Conservation (phyloP, 2,113 vertebrate genomes). For the Callaeas wilsoni region DNA sequence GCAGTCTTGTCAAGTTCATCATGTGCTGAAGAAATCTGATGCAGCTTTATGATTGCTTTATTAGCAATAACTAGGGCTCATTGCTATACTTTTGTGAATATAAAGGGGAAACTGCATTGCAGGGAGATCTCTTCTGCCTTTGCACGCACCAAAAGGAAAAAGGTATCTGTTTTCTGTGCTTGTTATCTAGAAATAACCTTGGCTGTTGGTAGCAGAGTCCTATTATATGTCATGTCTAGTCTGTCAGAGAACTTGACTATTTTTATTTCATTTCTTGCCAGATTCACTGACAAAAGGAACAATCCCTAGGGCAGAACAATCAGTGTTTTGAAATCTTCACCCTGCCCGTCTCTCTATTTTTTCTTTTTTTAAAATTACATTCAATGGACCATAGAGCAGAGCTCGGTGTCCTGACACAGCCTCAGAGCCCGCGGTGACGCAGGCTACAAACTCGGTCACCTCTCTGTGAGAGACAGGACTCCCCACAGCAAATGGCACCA, state of each 20-base stretch:
- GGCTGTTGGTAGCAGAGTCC: neutral
- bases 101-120: neutral
- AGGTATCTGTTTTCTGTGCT: neutral
- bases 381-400: neutral
- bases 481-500: neutral
- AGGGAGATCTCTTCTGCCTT: neutral
- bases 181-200: neutral
- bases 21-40: neutral
- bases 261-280: slow-evolving; percentile 20
- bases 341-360: neutral
- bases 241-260: neutral
- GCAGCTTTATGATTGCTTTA: neutral
- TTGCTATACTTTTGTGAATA: neutral
- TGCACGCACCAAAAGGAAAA: neutral
- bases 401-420: neutral
- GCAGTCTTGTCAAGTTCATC: neutral
- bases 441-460: neutral
- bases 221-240: neutral
- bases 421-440: rapidly evolving
- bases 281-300: neutral
- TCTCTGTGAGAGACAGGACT: neutral
- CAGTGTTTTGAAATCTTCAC: neutral
- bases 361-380: neutral
- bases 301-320: neutral
- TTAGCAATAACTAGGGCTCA: neutral